Conservation (phyloP, 2,888 invertebrate species). For the Hyles lineata region DNA sequence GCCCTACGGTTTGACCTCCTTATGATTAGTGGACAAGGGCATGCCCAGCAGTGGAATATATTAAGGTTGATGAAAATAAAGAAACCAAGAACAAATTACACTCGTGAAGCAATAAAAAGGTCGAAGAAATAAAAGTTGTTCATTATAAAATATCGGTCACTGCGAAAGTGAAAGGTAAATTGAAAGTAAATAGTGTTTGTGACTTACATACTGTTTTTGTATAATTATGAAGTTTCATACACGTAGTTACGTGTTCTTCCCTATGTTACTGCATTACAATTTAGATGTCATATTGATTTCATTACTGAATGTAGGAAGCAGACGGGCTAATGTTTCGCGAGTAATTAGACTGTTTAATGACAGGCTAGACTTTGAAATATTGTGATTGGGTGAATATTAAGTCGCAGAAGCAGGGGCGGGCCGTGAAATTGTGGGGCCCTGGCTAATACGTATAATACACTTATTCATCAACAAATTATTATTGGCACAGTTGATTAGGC, state of each 20-base stretch:
- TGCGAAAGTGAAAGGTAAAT: conserved; percentile 16
- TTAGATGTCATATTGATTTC: not conserved
- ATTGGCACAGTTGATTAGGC: too few relatives aligned
- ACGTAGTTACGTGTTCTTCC: conserved; percentile 13
- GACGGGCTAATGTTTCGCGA: not conserved
- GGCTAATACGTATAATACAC: too few relatives aligned
- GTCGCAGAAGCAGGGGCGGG: too few relatives aligned
- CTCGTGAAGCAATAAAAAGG: not conserved
- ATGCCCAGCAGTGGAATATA: too few relatives aligned
- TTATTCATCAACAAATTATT: too few relatives aligned
- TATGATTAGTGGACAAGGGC: too few relatives aligned
- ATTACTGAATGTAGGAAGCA: not conserved
- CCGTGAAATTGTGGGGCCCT: too few relatives aligned
- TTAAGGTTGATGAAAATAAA: too few relatives aligned
- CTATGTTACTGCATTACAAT: conserved; percentile 7
- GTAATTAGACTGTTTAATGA: not conserved
- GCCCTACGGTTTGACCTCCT: too few relatives aligned
- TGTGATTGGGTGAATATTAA: too few relatives aligned
- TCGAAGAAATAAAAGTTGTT: not conserved
- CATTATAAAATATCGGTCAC: conserved; percentile 16
- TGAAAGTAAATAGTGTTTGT: conserved; percentile 22
- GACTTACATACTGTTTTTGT: conserved; percentile 17
- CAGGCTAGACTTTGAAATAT: too few relatives aligned
- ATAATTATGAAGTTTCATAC: conserved; percentile 21
- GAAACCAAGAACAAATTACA: not conserved